Conservation (phyloP, 2,797 vertebrate genomes). For the Enteromius anoplus region DNA sequence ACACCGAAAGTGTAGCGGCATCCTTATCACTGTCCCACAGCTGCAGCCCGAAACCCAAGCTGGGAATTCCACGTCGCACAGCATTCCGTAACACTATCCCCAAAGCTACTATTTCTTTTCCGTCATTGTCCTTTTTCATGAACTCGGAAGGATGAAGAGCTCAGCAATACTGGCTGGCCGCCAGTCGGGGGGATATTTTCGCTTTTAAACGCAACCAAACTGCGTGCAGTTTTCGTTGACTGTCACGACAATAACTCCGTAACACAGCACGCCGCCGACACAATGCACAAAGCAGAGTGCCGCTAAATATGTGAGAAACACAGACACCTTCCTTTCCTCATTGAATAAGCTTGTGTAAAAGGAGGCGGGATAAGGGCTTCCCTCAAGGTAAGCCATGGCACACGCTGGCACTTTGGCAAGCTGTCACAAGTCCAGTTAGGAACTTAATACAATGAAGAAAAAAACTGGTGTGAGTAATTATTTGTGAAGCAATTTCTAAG, state of each 20-base stretch:
- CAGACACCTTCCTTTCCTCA: neutral
- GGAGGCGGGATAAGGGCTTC: neutral
- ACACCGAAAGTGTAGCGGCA: neutral
- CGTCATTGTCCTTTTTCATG: conserved; percentile 64
- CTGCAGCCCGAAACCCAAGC: conserved; percentile 70
- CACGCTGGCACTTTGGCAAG: conserved; percentile 19
- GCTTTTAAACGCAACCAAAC: conserved; percentile 56
- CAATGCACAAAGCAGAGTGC: conserved; percentile 6
- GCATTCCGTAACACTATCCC: conserved; percentile 73
- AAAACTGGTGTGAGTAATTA: neutral
- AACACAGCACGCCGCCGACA: neutral
- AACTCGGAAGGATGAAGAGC: conserved; percentile 72
- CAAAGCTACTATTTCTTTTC: conserved; percentile 73
- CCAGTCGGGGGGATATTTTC: conserved; percentile 67
- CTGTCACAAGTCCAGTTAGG: conserved; percentile 7
- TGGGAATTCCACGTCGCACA: conserved; percentile 76
- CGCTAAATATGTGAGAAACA: neutral
- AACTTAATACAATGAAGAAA: neutral
- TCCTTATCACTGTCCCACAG: conserved; percentile 1
- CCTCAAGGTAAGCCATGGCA: conserved; percentile 21
- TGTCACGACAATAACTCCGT: conserved; percentile 1
- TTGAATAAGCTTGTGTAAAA: neutral
- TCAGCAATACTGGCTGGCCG: conserved; percentile 57
- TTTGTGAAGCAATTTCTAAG: neutral
- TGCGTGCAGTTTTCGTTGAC: conserved; percentile 9